phyloP scores from a whole-genome alignment of 2,888 invertebrate genomes.

The Archaeoteleia sp. region DNA sequence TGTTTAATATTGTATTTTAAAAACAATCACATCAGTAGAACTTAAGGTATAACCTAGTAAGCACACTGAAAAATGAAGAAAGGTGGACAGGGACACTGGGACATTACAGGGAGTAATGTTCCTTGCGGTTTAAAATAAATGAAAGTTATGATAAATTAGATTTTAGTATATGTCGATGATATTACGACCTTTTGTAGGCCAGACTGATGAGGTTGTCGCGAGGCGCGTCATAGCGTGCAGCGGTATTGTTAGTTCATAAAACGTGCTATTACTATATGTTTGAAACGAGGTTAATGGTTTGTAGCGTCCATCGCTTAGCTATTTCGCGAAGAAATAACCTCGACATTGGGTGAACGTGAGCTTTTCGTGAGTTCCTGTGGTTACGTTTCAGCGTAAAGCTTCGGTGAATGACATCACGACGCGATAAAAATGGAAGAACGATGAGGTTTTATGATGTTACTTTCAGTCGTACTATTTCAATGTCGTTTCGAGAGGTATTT shows the following conservation, averaged over 20 bases:
- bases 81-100: no score
- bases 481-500: conserved; percentile 19
- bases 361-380: conserved; percentile 10
- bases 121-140: no score
- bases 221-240: not conserved
- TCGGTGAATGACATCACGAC: conserved; percentile 19
- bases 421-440: conserved; percentile 22
- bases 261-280: conserved; percentile 5
- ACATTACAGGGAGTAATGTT: no score
- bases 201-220: conserved; percentile 8
- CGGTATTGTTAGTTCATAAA: conserved; percentile 12
- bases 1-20: no score
- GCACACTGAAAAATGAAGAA: no score
- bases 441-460: conserved; percentile 20
- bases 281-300: conserved; percentile 19
- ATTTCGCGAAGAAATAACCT: conserved; percentile 16
- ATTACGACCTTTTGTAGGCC: conserved; percentile 1
- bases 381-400: conserved; percentile 22
- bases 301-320: conserved; percentile 6
- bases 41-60: no score
- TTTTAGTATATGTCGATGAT: conserved; percentile 5
- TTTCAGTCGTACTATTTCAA: conserved; percentile 22
- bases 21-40: no score
- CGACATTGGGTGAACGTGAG: conserved; percentile 11
- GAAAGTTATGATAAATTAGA: no score